Evolutionary conservation across 1,140 invertebrate species (phyloP).

Genomic region (Kradibia gibbosae): DNA sequence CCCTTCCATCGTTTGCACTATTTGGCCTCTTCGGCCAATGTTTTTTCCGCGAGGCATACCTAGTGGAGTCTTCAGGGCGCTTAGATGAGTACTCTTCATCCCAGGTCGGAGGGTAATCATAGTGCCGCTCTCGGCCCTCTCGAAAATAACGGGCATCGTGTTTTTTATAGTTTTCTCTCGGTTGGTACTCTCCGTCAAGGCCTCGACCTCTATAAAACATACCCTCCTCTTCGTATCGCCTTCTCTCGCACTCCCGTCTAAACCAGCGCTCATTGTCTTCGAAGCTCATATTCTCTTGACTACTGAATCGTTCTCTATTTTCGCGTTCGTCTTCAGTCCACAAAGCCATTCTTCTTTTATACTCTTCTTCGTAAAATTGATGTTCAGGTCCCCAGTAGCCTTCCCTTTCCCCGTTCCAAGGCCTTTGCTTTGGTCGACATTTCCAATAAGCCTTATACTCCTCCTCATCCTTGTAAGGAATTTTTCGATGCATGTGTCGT

Average conservation of each 20-base stretch:
- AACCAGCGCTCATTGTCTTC: conserved; percentile 68
- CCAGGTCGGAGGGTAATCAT: conserved; percentile 62
- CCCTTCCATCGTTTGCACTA: conserved; percentile 74
- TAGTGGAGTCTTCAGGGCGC: conserved; percentile 63
- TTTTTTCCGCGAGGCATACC: conserved; percentile 72
- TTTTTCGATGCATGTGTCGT: conserved; percentile 62
- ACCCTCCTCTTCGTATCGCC: conserved; percentile 64
- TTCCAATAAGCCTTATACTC: conserved; percentile 69
- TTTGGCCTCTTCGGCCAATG: conserved; percentile 78
- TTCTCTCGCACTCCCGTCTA: conserved; percentile 66
- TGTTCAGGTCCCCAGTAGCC: conserved; percentile 62
- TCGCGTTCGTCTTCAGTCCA: conserved; percentile 68
- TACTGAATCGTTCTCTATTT: conserved; percentile 72
- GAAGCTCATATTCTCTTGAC: conserved; percentile 74
- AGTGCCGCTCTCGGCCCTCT: conserved; percentile 60
- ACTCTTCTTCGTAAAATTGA: conserved; percentile 67
- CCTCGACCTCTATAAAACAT: conserved; percentile 60
- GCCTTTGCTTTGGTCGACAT: conserved; percentile 62
- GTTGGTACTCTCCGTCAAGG: conserved; percentile 56
- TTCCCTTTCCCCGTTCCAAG: conserved; percentile 63
- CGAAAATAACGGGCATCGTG: conserved; percentile 63
- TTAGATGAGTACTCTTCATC: conserved; percentile 63
- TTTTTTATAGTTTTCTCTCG: conserved; percentile 62
- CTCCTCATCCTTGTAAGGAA: conserved; percentile 68
- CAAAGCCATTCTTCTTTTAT: conserved; percentile 63